Conservation (phyloP, 2,797 vertebrate species). For the Gorsachius magnificus region DNA sequence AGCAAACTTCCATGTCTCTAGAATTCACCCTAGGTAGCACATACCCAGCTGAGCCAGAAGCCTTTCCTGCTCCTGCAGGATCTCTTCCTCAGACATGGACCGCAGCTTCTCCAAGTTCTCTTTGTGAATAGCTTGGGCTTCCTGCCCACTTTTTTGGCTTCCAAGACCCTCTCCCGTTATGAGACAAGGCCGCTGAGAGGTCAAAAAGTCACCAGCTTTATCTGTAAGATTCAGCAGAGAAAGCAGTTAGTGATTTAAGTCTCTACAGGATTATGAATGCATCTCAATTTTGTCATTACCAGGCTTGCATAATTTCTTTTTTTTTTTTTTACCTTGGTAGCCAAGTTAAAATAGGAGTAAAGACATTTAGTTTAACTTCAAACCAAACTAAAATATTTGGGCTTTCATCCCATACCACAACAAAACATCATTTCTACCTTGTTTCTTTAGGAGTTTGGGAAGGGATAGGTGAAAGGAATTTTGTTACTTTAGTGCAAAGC, state of each 20-base stretch:
- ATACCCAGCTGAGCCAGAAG: constrained; percentile 89
- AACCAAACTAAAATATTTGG: not conserved
- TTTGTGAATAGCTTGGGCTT: constrained; percentile 86
- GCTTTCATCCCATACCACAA: not conserved
- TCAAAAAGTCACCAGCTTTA: not conserved
- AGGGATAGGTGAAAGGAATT: not conserved
- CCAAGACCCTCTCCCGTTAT: constrained; percentile 88
- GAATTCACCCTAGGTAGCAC: not conserved
- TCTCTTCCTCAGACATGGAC: constrained; percentile 84
- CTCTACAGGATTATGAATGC: not conserved
- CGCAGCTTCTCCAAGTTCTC: constrained; percentile 88
- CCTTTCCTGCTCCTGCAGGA: constrained; percentile 85
- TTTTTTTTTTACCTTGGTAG: not conserved
- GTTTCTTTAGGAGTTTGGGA: not conserved
- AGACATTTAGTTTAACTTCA: not conserved
- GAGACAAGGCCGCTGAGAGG: constrained; percentile 64
- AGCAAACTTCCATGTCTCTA: not conserved
- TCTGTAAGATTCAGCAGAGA: constrained; percentile 45
- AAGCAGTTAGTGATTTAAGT: not conserved
- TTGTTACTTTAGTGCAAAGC: not conserved
- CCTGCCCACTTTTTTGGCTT: constrained; percentile 70
- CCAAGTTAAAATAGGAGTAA: not conserved
- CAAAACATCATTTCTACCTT: not conserved
- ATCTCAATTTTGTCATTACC: not conserved
- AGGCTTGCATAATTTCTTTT: not conserved